phyloP scores from a whole-genome alignment of 2,888 invertebrate species.

The Oxytorus armatus region DNA sequence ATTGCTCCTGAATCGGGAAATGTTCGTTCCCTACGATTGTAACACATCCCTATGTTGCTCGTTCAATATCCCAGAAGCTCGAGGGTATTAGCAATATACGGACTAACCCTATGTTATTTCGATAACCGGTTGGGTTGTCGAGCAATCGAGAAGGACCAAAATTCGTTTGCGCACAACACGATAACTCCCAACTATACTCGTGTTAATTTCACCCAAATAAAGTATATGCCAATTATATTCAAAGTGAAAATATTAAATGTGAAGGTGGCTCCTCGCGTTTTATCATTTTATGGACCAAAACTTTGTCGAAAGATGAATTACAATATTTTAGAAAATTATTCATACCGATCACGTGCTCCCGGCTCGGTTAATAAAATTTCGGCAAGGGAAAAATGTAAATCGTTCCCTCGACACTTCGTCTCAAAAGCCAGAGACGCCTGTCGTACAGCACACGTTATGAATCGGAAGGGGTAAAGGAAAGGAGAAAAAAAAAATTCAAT shows the following conservation, averaged over 20 bases:
- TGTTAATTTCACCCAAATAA: too few species aligned
- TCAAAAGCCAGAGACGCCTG: conserved; percentile 29
- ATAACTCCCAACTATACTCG: conserved; percentile 9
- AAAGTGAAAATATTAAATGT: too few species aligned
- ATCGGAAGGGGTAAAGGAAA: conserved; percentile 16
- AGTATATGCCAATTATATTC: too few species aligned
- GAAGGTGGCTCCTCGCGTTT: too few species aligned
- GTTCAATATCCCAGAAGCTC: too few species aligned
- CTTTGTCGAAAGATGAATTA: too few species aligned
- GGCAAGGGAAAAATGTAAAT: background rate
- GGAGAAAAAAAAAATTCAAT: conserved; percentile 74
- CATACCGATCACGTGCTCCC: conserved; percentile 23
- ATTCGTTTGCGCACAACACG: too few species aligned
- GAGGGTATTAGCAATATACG: conserved; percentile 33
- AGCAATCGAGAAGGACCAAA: too few species aligned
- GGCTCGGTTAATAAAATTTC: conserved; percentile 32
- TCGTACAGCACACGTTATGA: conserved; percentile 22
- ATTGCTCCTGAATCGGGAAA: conserved; percentile 34
- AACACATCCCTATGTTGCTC: conserved; percentile 3
- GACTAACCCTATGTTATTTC: conserved; percentile 17
- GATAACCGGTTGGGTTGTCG: conserved; percentile 33
- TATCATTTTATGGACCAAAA: too few species aligned
- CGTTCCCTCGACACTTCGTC: conserved; percentile 19
- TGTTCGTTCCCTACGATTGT: conserved; percentile 3
- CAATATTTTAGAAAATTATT: background rate